Evolutionary conservation across 2,888 invertebrate genomes (phyloP).

Genomic region (Disparrhopalites patrizii): DNA sequence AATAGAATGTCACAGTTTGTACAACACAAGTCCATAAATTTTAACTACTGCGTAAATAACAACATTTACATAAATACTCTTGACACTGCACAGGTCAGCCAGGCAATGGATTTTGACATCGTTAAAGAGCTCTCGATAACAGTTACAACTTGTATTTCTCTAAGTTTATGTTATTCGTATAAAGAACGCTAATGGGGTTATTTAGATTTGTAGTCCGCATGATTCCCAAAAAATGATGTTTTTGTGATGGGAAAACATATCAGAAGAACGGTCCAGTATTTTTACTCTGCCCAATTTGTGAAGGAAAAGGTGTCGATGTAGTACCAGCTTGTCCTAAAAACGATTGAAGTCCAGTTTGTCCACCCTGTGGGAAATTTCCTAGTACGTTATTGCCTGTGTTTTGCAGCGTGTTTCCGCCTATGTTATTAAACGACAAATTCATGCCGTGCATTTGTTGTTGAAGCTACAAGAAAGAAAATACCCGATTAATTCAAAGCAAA

Average conservation of each 20-base stretch:
- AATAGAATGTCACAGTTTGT: too few relatives aligned
- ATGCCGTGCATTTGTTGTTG: slow-evolving; percentile 31
- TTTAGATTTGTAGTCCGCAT: neutral
- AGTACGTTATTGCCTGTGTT: slow-evolving; percentile 16
- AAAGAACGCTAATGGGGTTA: neutral
- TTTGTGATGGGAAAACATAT: neutral
- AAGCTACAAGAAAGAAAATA: slow-evolving; percentile 12
- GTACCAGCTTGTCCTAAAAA: slow-evolving; percentile 3
- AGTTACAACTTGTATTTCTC: neutral
- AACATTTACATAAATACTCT: too few relatives aligned
- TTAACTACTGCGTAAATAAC: neutral
- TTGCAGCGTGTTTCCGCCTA: neutral
- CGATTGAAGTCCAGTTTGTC: slow-evolving; percentile 17
- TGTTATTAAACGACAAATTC: slow-evolving; percentile 16
- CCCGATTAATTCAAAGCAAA: neutral
- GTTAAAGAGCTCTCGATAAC: slow-evolving; percentile 7
- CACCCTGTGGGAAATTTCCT: slow-evolving; percentile 19
- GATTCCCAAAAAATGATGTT: neutral
- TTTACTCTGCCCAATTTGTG: slow-evolving; percentile 14
- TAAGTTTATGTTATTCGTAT: neutral
- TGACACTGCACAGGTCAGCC: neutral
- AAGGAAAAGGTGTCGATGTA: slow-evolving; percentile 1
- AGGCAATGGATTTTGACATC: slow-evolving; percentile 11
- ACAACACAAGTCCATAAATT: too few relatives aligned
- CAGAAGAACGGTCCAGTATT: slow-evolving; percentile 22